Evolutionary conservation across 2,113 vertebrate species (phyloP).

Genomic region (Pipra filicauda): DNA sequence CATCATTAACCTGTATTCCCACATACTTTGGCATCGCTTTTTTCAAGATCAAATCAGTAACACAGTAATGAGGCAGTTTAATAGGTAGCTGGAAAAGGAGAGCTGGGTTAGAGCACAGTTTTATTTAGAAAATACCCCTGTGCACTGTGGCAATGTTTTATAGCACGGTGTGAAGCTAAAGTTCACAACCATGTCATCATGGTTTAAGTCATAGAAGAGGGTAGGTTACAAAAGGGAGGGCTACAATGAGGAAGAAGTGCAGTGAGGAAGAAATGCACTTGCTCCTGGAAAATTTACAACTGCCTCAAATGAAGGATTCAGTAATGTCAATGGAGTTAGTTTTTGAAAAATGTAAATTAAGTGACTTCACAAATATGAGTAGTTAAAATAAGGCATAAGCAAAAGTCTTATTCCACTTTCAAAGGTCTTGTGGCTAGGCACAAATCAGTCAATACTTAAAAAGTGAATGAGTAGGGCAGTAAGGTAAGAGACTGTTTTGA

Average conservation of each 20-base stretch:
- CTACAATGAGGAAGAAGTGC: neutral
- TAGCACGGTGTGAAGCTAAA: neutral
- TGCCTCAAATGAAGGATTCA: neutral
- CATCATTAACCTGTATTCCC: neutral
- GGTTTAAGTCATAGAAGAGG: neutral
- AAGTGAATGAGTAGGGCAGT: neutral
- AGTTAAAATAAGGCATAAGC: neutral
- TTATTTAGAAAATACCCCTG: neutral
- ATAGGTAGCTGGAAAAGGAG: neutral
- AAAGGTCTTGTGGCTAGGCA: neutral
- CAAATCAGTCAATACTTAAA: neutral
- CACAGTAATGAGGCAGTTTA: neutral
- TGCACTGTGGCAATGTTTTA: neutral
- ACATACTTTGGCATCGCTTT: neutral
- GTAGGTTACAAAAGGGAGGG: neutral
- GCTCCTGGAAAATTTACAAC: neutral
- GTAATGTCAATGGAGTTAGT: neutral
- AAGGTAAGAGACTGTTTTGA: neutral
- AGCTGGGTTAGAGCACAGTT: neutral
- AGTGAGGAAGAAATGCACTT: neutral
- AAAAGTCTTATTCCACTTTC: neutral
- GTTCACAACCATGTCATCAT: neutral
- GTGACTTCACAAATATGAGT: neutral
- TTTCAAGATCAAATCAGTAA: neutral
- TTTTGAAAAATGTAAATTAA: neutral